phyloP scores from a whole-genome alignment of 2,113 vertebrate species.

The Meleagris gallopavo region DNA sequence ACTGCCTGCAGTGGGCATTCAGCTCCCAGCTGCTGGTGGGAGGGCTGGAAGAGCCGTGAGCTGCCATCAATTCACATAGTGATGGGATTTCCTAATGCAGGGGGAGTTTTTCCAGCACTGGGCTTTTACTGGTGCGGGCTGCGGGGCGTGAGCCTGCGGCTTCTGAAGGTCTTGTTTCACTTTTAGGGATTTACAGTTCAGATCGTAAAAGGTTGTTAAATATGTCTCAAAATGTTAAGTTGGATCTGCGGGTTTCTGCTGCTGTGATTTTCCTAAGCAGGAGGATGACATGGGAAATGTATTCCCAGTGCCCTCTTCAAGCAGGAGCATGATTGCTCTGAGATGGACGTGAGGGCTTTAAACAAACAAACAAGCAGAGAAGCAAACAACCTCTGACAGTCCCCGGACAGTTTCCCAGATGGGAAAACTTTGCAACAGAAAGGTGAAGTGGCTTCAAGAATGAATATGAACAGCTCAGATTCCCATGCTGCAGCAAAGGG shows the following conservation, averaged over 20 bases:
- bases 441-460: neutral
- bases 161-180: neutral
- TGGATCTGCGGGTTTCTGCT: neutral
- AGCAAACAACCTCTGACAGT: neutral
- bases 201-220: neutral
- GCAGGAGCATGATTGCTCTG: fast-evolving
- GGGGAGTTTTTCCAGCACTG: neutral
- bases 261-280: neutral
- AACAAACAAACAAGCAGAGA: neutral
- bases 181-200: neutral
- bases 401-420: neutral
- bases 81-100: neutral
- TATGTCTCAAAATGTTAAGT: neutral
- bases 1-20: neutral
- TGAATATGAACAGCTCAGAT: neutral
- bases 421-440: neutral
- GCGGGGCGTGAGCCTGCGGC: neutral
- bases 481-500: neutral
- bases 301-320: neutral
- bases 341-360: fast-evolving
- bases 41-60: neutral
- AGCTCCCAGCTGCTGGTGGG: neutral
- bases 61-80: neutral
- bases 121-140: fast-evolving
- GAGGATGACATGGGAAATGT: neutral